Percentiles rank a stretch among this genome's conserved stretches.
Evolutionary conservation across 2,113 vertebrate species (phyloP).

Genomic region (Tragelaphus strepsiceros): DNA sequence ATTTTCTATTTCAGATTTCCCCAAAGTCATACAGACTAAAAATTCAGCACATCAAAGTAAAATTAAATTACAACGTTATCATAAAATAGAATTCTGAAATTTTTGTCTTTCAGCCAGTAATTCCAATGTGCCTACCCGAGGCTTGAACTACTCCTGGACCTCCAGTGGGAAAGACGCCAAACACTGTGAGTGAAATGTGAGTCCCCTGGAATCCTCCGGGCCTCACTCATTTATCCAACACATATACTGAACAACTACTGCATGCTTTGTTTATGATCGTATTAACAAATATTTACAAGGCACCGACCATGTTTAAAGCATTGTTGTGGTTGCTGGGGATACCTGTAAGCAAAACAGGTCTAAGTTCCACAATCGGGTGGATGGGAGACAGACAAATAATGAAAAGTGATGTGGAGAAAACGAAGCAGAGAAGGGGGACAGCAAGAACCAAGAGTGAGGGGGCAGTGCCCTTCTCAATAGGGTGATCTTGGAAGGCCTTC

Average conservation of each 20-base stretch:
- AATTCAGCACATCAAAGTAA: slow-evolving; percentile 23
- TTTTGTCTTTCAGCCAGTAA: slow-evolving; percentile 60
- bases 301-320: neutral
- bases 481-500: neutral
- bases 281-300: neutral
- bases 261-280: neutral
- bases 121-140: neutral
- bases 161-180: neutral
- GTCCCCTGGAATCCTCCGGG: neutral
- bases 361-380: neutral
- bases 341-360: neutral
- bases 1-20: slow-evolving; percentile 29
- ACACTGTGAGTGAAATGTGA: neutral
- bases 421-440: neutral
- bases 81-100: slow-evolving; percentile 46
- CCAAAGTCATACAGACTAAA: slow-evolving; percentile 18
- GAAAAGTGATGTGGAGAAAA: neutral
- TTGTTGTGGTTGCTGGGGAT: neutral
- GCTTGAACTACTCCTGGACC: neutral
- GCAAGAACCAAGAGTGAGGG: neutral
- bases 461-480: neutral
- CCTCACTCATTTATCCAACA: neutral
- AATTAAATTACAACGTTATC: neutral
- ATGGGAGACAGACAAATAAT: neutral
- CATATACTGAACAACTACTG: neutral